Conservation (phyloP, 2,113 vertebrate species). For the Phylloscopus trochiloides region DNA sequence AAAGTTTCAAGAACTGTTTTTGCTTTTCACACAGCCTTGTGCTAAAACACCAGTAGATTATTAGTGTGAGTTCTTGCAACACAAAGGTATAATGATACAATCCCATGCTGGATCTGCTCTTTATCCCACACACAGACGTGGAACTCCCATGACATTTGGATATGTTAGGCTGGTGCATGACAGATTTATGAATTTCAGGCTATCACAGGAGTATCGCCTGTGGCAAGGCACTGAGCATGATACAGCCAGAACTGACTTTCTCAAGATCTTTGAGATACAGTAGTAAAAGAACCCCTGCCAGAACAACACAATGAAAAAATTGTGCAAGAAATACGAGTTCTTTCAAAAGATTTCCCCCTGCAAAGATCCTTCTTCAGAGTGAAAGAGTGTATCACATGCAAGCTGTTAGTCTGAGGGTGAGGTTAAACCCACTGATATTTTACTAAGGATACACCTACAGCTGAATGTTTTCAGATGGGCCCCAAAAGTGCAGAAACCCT, state of each 20-base stretch:
- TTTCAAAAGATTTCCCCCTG: background rate
- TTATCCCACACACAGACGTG: background rate
- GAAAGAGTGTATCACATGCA: background rate
- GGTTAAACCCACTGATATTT: background rate
- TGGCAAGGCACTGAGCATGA: background rate
- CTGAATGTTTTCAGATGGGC: background rate
- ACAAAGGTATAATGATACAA: accelerated
- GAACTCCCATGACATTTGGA: background rate
- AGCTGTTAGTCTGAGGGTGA: background rate
- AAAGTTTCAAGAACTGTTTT: background rate
- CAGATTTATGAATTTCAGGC: background rate
- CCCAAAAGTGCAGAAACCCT: background rate
- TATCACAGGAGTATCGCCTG: background rate
- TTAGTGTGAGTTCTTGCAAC: background rate
- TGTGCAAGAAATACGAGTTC: background rate
- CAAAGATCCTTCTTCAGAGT: background rate
- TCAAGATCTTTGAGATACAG: background rate
- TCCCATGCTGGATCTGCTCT: background rate
- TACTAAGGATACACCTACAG: background rate
- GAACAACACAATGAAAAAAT: background rate
- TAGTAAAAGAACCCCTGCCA: background rate
- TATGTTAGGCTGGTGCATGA: background rate
- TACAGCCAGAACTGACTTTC: background rate
- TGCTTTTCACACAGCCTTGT: background rate
- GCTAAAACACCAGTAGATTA: background rate